These are phyloP conservation scores for Trissolcus brochymenae DNA, from an alignment of 2,888 invertebrate species.

Conservation along the genomic window DNA sequence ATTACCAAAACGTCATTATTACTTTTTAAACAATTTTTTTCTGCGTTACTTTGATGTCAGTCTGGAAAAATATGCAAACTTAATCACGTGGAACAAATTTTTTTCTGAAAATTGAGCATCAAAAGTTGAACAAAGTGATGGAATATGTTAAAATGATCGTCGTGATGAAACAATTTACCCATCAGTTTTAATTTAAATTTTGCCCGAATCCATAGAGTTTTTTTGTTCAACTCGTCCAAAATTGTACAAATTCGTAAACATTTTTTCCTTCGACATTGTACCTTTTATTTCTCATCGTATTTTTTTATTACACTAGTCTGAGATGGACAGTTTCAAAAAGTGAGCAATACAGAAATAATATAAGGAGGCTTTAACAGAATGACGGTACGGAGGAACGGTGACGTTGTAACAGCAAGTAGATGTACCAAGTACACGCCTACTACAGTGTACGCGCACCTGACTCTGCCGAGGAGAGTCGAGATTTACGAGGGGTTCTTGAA, in stretches of 20 bases:
- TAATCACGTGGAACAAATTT: conserved; percentile 32
- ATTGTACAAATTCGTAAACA: too few species aligned
- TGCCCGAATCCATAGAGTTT: conserved; percentile 1
- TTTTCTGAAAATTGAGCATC: conserved; percentile 33
- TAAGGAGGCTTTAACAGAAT: conserved; percentile 30
- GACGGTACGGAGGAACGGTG: conserved; percentile 41
- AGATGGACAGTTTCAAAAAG: conserved; percentile 16
- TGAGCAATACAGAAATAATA: conserved; percentile 23
- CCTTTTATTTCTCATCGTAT: too few species aligned
- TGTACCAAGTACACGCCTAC: conserved; percentile 50
- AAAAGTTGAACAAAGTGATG: conserved; percentile 28
- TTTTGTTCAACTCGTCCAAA: neutral
- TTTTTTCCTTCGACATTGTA: too few species aligned
- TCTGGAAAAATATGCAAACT: conserved; percentile 36
- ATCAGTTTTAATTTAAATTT: conserved; percentile 32
- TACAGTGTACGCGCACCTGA: conserved; percentile 53
- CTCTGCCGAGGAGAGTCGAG: conserved; percentile 55
- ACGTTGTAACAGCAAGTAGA: conserved; percentile 48
- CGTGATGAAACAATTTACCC: conserved; percentile 24
- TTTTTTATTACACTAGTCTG: neutral
- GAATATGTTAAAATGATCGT: conserved; percentile 34
- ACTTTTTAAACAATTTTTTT: conserved; percentile 26
- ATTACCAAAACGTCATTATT: conserved; percentile 24
- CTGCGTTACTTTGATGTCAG: conserved; percentile 16
- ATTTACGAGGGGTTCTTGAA: conserved; percentile 65